These are phyloP conservation scores for Tor tambroides DNA, from an alignment of 2,113 vertebrate genomes.

Conservation along the genomic window DNA sequence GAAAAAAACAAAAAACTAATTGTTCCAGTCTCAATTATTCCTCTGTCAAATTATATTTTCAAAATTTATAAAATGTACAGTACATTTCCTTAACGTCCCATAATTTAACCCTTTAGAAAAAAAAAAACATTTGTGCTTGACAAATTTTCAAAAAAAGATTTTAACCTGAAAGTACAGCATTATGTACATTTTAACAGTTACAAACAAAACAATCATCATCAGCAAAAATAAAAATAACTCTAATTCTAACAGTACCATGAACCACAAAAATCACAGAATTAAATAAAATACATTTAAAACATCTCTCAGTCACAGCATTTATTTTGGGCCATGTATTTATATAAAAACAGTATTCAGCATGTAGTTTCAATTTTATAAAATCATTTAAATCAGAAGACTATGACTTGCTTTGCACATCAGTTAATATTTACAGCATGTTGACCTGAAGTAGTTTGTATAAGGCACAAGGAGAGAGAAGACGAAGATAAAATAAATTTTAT, in stretches of 20 bases:
- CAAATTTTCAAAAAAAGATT: conserved; percentile 74
- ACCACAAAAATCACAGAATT: conserved; percentile 79
- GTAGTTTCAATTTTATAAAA: conserved; percentile 64
- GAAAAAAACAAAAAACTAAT: conserved; percentile 70
- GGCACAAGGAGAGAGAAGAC: conserved; percentile 87
- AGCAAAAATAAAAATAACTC: conserved; percentile 22
- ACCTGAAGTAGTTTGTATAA: conserved; percentile 91
- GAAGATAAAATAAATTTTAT: conserved; percentile 43
- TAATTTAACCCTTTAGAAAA: conserved; percentile 78
- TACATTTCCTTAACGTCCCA: conserved; percentile 76
- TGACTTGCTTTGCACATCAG: conserved; percentile 68
- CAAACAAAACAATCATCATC: conserved; percentile 55
- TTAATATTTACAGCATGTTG: conserved; percentile 82
- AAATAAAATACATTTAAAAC: conserved; percentile 82
- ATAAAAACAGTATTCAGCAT: conserved; percentile 71
- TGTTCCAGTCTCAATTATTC: conserved; percentile 76
- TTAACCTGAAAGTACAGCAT: conserved; percentile 78
- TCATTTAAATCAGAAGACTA: conserved; percentile 66
- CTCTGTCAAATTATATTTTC: conserved; percentile 80
- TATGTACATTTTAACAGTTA: conserved; percentile 74
- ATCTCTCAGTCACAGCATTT: conserved; percentile 84
- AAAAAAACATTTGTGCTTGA: conserved; percentile 78
- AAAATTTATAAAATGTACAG: conserved; percentile 81
- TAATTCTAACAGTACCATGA: conserved; percentile 79
- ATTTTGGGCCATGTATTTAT: conserved; percentile 73